Evolutionary conservation across 2,888 invertebrate genomes (phyloP), one percentile per base, ranked within the genome.

Genomic region (Lumbricus terrestris): DNA sequence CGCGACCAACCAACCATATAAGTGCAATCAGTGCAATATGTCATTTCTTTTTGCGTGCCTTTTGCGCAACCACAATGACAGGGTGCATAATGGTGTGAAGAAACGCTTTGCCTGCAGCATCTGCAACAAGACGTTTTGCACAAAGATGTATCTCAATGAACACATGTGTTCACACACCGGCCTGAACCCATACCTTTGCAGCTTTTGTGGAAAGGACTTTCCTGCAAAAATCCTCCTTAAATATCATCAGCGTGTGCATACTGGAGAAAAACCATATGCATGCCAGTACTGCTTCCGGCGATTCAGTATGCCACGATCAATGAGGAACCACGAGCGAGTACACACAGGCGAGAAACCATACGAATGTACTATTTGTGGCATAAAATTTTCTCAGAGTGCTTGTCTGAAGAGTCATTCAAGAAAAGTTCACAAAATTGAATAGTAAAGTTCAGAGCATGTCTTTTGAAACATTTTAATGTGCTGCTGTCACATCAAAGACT

Each of bases 281-380:
- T 89, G 89, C 89, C 69, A 54, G 42, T 42, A 47, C 42, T 89
- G 89, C 69, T 35, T n/a, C 8, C n/a, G 34, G 89, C 11, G 89
- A 16, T 89, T 89, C 89, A 42, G 89, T 29, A 35, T 42, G 42
- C 35, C 47, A 33, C 35, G 47, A 16, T 35, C 42, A n/a, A 89
- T 42, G 89, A 33, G 35, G 33, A 47, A 35, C 35, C 89, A 89
- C 69, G 89, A 47, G 35, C 42, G 89, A 35, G 23, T 89, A 34
- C 89, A 89, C 54, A 89, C 47, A 16, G 89, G 89, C 18, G 89
- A 89, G 89, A 89, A 47, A 23, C 89, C 89, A 2, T 89, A 47
- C 69, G 33, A 42, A 42, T 89, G 89, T 42, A 89, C 35, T 29
- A 33, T 42, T 33, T 89, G 89, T 54, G 69, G 69, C 47, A 89